Conservation (phyloP, 2,888 invertebrate species). For the Phyllotreta cruciferae region DNA sequence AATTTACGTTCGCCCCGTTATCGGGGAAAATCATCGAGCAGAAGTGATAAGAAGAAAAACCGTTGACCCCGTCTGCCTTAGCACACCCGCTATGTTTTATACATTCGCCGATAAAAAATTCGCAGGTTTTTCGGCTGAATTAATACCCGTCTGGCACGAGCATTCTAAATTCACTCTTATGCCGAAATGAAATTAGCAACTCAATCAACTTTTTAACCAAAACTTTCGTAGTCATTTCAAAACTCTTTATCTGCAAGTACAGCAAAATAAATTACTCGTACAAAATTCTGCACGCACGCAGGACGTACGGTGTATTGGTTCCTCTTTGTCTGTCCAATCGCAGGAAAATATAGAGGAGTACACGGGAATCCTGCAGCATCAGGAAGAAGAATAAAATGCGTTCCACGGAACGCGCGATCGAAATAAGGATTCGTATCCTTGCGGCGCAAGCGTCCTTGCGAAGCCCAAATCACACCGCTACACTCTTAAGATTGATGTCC, state of each 20-base stretch:
- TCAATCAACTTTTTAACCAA: no score
- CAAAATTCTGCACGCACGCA: no score
- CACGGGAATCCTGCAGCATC: conserved; percentile 4
- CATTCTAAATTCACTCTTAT: no score
- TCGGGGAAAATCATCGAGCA: conserved; percentile 10
- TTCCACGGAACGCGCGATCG: conserved; percentile 44
- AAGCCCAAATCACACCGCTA: conserved; percentile 47
- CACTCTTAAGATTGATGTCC: conserved; percentile 14
- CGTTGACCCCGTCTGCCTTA: conserved; percentile 11
- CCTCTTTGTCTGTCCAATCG: background rate
- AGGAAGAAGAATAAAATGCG: conserved; percentile 18
- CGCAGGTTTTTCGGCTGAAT: no score
- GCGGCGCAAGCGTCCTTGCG: conserved; percentile 46
- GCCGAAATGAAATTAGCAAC: no score
- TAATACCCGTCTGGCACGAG: no score
- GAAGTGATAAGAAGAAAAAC: conserved; percentile 1
- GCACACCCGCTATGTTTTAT: no score
- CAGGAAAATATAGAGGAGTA: background rate
- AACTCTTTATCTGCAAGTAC: no score
- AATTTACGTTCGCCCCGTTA: conserved; percentile 9
- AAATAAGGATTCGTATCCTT: conserved; percentile 50
- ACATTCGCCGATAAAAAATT: no score
- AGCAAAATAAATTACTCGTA: no score
- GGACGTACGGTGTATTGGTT: background rate
- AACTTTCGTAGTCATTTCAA: no score